Percentiles rank a stretch among this genome's conserved stretches.
Conservation (phyloP, 2,797 vertebrate species). For the Sebastes wilsoni region DNA sequence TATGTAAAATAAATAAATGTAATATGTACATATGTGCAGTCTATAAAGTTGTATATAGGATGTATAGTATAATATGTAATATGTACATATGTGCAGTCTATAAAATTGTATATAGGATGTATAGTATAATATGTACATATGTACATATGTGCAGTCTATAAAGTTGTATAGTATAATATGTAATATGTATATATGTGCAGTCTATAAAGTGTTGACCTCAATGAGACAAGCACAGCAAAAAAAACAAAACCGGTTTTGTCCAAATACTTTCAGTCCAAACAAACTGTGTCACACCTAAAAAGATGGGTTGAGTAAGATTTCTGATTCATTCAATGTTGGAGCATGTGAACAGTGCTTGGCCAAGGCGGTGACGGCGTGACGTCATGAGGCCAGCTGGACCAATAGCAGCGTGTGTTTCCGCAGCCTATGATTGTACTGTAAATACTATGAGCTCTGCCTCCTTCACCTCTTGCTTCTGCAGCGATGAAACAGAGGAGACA, state of each 20-base stretch:
- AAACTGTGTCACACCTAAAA: not conserved
- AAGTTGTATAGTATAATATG: too few relatives aligned
- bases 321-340: conserved; percentile 49
- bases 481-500: conserved; percentile 48
- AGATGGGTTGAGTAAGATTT: not conserved
- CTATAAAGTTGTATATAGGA: too few relatives aligned
- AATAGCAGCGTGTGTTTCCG: conserved; percentile 65
- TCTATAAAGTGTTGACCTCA: not conserved
- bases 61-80: too few relatives aligned
- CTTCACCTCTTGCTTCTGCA: conserved; percentile 39
- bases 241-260: not conserved
- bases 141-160: too few relatives aligned
- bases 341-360: conserved; percentile 82
- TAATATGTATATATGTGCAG: too few relatives aligned
- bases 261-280: not conserved
- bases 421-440: conserved; percentile 76
- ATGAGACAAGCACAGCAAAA: not conserved
- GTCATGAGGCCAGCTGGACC: conserved; percentile 39
- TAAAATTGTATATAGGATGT: too few relatives aligned
- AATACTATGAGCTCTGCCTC: conserved; percentile 69
- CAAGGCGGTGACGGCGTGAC: conserved; percentile 57
- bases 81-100: too few relatives aligned
- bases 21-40: too few relatives aligned
- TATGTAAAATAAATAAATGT: too few relatives aligned
- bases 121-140: too few relatives aligned